A percentile compares a stretch with the other conserved stretches of the same genome.
Conservation (phyloP, 2,888 invertebrate genomes). For the Marronus borbonicus region DNA sequence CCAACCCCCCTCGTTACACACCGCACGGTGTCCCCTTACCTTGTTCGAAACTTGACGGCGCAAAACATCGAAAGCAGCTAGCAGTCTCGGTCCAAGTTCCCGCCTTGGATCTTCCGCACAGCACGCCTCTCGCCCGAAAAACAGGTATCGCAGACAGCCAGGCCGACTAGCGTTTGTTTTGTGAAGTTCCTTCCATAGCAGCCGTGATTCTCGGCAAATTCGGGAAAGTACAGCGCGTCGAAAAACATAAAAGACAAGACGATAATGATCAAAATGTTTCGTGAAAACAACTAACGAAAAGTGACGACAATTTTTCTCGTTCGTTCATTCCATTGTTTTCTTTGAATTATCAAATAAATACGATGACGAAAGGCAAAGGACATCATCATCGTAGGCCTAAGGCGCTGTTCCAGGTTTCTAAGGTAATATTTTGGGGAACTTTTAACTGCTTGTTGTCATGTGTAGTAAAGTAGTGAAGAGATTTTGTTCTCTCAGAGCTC, state of each 20-base stretch:
- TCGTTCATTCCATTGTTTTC: neutral
- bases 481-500: too few relatives aligned
- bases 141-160: conserved; percentile 46
- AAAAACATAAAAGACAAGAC: neutral
- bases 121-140: conserved; percentile 47
- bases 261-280: neutral
- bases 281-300: neutral
- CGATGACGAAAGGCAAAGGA: conserved; percentile 76
- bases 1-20: conserved; percentile 36
- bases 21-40: conserved; percentile 28
- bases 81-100: conserved; percentile 51
- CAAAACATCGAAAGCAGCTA: too few relatives aligned
- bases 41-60: too few relatives aligned
- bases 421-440: conserved; percentile 74
- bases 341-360: conserved; percentile 12
- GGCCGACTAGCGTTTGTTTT: conserved; percentile 36
- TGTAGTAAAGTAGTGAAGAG: neutral
- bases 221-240: conserved; percentile 16
- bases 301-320: neutral
- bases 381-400: conserved; percentile 71
- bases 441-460: too few relatives aligned
- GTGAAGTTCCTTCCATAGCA: conserved; percentile 21
- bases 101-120: conserved; percentile 34
- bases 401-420: conserved; percentile 83
- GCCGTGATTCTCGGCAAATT: conserved; percentile 3